Evolutionary conservation across 2,797 vertebrate species (phyloP).

Genomic region (Crocidura indochinensis): DNA sequence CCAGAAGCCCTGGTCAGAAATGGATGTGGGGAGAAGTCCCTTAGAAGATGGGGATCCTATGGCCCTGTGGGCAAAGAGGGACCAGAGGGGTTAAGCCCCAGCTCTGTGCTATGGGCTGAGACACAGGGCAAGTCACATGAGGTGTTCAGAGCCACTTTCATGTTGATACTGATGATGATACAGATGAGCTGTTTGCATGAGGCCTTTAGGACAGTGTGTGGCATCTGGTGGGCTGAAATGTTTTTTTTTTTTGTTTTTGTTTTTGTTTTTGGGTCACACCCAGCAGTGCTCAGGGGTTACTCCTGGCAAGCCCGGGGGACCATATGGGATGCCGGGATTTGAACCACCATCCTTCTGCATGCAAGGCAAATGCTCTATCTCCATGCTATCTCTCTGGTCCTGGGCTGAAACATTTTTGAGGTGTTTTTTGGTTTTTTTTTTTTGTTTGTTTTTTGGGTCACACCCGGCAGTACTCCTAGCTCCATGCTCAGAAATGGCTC

Average conservation of each 20-base stretch:
- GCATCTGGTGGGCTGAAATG: not conserved
- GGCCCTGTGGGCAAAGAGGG: not conserved
- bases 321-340: too few relatives aligned
- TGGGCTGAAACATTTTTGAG: not conserved
- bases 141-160: not conserved
- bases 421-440: too few relatives aligned
- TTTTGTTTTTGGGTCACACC: too few relatives aligned
- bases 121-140: not conserved
- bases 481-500: too few relatives aligned
- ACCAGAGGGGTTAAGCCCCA: not conserved
- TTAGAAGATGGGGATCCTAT: not conserved
- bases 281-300: too few relatives aligned
- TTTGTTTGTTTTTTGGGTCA: too few relatives aligned
- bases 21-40: not conserved
- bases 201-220: not conserved
- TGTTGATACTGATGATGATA: not conserved
- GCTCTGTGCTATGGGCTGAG: not conserved
- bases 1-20: not conserved
- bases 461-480: too few relatives aligned
- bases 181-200: rapidly evolving
- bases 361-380: too few relatives aligned
- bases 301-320: too few relatives aligned
- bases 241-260: too few relatives aligned
- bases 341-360: too few relatives aligned
- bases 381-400: too few relatives aligned